Evolutionary conservation across 2,113 vertebrate genomes (phyloP), one percentile per base, ranked within the genome.

Genomic region (Psilopogon haemacephalus): DNA sequence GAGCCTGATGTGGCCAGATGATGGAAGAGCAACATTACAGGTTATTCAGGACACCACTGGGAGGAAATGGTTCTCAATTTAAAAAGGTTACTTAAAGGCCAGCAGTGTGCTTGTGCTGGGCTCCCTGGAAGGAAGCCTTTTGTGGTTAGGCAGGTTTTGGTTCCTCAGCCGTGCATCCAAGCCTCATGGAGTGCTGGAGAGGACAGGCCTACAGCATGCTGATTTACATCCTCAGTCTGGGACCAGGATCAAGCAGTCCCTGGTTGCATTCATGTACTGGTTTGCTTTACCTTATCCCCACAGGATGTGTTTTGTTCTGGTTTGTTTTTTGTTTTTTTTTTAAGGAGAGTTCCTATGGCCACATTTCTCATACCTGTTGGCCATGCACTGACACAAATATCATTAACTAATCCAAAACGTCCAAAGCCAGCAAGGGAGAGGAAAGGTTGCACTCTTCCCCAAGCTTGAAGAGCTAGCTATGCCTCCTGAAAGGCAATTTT

Each of bases 161-260:
- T 63, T 40, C 52, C 5, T 28, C 11, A 18, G 24, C 33, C 17
- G 2, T 1, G 3, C 3, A 19, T 27, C 42, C 38, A 23, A 7
- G 16, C 33, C 5, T 4, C 7, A 15, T 18, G 62, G 12, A 50
- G 28, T 3, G 46, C 59, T 69, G 63, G 52, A 59, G 44, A 2
- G 0, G 3, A 2, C 38, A 48, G 50, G 9, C 24, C 28, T 35
- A 1, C 15, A 3, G 0, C 0, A 2, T 18, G 58, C 81, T 32
- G 48, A 11, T 54, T 54, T 40, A 9, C 1, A 16, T 5, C 24
- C 58, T 33, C 62, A 33, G 27, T 3, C 74, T 23, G 27, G 2
- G 56, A 27, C 48, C 44, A 42, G 55, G 73, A 48, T 46, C 26
- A 27, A 48, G 44, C 52, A 60, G 64, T 12, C 11, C 12, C 24